phyloP scores from a whole-genome alignment of 2,113 vertebrate species.

The Junco hyemalis region DNA sequence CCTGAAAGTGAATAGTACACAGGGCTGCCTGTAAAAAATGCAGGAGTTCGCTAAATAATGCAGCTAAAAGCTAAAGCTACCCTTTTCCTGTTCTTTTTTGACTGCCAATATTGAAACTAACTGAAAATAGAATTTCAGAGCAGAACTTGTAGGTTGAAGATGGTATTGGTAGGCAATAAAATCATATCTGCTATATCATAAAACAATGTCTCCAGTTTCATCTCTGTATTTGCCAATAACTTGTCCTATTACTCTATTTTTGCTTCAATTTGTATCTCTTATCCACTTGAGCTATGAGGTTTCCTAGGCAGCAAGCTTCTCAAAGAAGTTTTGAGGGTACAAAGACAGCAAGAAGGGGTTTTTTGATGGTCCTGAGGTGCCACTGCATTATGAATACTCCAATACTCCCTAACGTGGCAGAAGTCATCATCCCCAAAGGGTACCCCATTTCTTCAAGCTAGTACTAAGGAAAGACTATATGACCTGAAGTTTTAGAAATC shows the following conservation, averaged over 20 bases:
- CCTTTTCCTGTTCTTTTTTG: not conserved
- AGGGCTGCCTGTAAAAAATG: not conserved
- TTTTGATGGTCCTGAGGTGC: not conserved
- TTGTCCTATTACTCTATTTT: not conserved
- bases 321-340: not conserved
- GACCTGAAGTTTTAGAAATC: not conserved
- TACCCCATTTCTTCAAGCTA: not conserved
- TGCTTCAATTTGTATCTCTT: not conserved
- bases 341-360: not conserved
- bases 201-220: not conserved
- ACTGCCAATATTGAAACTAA: not conserved
- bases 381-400: not conserved
- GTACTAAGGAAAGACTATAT: not conserved
- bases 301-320: not conserved
- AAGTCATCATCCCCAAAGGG: not conserved
- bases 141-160: not conserved
- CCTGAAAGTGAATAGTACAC: not conserved
- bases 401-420: accelerated
- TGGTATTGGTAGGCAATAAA: not conserved
- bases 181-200: not conserved
- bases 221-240: not conserved
- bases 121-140: not conserved
- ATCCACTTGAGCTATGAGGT: not conserved
- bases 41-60: not conserved
- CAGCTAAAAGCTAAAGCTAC: not conserved